These are phyloP conservation scores for Athetis lepigone DNA, from an alignment of 2,888 invertebrate species.

Conservation along the genomic window DNA sequence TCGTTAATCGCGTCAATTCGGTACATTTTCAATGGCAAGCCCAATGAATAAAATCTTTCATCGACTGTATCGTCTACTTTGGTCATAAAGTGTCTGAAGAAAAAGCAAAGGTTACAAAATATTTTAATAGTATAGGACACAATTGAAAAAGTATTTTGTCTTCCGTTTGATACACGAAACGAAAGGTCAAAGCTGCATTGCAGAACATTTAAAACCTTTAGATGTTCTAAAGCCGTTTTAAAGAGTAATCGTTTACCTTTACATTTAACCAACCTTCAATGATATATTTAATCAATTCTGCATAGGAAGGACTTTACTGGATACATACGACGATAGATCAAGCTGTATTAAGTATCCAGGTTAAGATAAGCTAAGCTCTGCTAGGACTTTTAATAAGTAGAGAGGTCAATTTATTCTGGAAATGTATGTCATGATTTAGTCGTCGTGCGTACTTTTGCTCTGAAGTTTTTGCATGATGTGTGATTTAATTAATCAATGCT, in stretches of 20 bases:
- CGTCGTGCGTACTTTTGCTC: not conserved
- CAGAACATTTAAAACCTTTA: too few species aligned
- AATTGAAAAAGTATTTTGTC: too few species aligned
- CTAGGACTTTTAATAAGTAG: not conserved
- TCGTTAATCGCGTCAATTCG: not conserved
- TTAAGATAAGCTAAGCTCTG: not conserved
- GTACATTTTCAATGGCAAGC: too few species aligned
- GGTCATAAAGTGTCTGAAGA: not conserved
- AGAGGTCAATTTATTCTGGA: not conserved
- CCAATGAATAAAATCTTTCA: not conserved
- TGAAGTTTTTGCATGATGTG: slow-evolving; percentile 12
- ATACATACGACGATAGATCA: not conserved
- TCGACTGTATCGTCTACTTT: not conserved
- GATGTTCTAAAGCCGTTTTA: too few species aligned
- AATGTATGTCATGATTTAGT: not conserved
- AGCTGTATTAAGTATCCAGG: not conserved
- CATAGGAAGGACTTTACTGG: not conserved
- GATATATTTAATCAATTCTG: not conserved
- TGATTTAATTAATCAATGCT: not conserved
- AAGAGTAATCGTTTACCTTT: slow-evolving; percentile 16
- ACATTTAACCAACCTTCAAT: slow-evolving; percentile 6
- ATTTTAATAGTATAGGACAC: too few species aligned
- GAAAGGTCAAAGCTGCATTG: too few species aligned
- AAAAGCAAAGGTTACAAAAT: not conserved
- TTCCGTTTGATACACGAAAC: too few species aligned